A percentile compares a stretch with the other conserved stretches of the same genome.
Evolutionary conservation across 2,888 invertebrate genomes (phyloP).

Genomic region (Agrochola macilenta): DNA sequence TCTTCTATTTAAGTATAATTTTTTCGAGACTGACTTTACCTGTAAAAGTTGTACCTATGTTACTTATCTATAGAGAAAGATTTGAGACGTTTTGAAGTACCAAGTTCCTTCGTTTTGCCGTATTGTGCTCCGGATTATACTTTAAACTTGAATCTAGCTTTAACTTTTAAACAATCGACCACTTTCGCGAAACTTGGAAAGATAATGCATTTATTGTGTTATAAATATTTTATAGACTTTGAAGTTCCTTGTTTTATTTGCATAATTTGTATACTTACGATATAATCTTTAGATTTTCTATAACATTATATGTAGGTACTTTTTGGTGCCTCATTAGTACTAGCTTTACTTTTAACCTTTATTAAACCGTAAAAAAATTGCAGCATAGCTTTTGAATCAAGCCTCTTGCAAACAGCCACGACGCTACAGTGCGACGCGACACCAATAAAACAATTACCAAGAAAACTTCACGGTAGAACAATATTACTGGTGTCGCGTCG

Average conservation of each 20-base stretch:
- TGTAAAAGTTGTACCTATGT: background rate
- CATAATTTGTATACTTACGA: background rate
- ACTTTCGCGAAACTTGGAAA: background rate
- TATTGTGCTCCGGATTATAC: constrained; percentile 17
- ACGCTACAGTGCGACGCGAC: no score
- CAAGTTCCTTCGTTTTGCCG: background rate
- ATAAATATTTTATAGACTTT: constrained; percentile 3
- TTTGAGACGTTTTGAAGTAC: constrained; percentile 3
- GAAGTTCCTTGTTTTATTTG: background rate
- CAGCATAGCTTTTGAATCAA: no score
- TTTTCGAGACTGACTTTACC: background rate
- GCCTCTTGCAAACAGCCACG: no score
- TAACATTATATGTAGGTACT: background rate
- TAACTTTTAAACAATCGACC: constrained; percentile 28
- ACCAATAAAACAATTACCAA: no score
- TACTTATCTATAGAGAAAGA: background rate
- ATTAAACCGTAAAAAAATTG: no score
- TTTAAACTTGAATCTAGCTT: constrained; percentile 19
- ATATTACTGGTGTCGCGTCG: no score
- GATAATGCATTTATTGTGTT: constrained; percentile 7
- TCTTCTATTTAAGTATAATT: no score
- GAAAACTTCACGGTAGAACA: no score
- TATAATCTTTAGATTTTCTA: background rate
- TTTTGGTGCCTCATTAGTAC: background rate
- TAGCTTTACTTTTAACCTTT: no score